These are phyloP conservation scores for Mongoloraphidia duomilia DNA, from an alignment of 2,888 invertebrate genomes.

Conservation along the genomic window DNA sequence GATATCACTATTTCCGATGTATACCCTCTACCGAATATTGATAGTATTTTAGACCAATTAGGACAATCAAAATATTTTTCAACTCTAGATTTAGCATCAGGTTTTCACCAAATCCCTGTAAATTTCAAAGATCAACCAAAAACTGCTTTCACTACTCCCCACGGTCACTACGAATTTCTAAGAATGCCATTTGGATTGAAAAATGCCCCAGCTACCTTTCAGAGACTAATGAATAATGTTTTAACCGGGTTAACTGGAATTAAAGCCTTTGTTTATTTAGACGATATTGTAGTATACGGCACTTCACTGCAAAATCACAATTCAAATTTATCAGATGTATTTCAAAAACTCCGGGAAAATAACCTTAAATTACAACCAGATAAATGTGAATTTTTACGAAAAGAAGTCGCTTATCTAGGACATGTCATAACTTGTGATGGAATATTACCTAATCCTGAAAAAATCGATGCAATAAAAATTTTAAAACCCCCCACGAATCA, in stretches of 20 bases:
- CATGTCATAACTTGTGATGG: constrained; percentile 12
- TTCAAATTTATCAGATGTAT: constrained; percentile 4
- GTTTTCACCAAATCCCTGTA: constrained; percentile 18
- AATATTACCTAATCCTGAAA: constrained; percentile 9
- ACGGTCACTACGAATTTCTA: constrained; percentile 19
- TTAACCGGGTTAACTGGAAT: constrained; percentile 20
- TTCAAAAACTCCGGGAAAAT: constrained; percentile 4
- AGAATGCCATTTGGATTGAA: neutral
- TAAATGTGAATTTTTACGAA: constrained; percentile 8
- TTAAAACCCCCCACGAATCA: constrained; percentile 11
- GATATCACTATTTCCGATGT: constrained; percentile 22
- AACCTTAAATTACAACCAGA: constrained; percentile 9
- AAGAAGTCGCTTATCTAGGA: constrained; percentile 12
- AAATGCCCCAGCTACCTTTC: constrained; percentile 24
- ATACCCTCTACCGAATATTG: constrained; percentile 19
- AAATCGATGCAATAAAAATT: constrained; percentile 9
- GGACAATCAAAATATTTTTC: constrained; percentile 17
- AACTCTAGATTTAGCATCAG: constrained; percentile 19
- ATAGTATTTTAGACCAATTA: constrained; percentile 17
- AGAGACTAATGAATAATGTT: constrained; percentile 23
- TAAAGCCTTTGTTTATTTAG: constrained; percentile 13
- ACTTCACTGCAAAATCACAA: constrained; percentile 8
- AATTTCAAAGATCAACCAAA: constrained; percentile 12
- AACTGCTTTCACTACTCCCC: constrained; percentile 17
- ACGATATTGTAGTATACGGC: constrained; percentile 13